These are phyloP conservation scores for Hippasteria phrygiana DNA, from an alignment of 53 echinoderm and acorn worm species.

Conservation along the genomic window DNA sequence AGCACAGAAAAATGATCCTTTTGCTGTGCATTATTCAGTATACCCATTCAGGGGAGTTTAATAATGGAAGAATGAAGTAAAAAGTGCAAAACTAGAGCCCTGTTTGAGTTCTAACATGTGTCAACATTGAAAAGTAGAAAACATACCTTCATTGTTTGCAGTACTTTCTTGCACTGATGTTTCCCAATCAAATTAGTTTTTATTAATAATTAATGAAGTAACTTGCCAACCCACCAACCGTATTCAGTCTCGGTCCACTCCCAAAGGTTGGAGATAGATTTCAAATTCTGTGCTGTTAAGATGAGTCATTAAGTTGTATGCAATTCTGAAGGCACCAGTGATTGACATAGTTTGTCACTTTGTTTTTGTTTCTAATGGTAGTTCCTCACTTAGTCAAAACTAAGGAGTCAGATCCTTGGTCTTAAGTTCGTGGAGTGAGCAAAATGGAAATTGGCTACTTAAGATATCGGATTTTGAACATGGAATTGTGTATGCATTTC, in stretches of 20 bases:
- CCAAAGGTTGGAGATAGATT: neutral
- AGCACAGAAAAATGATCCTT: too few species aligned
- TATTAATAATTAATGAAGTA: neutral
- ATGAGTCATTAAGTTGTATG: conserved; percentile 25
- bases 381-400: neutral
- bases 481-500: neutral
- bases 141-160: too few species aligned
- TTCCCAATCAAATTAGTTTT: too few species aligned
- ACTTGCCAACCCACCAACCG: neutral
- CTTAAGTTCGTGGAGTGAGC: too few species aligned
- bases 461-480: neutral
- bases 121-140: too few species aligned
- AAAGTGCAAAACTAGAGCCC: too few species aligned
- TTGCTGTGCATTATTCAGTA: too few species aligned
- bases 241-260: neutral
- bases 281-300: neutral
- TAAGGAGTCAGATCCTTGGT: too few species aligned
- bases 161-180: too few species aligned
- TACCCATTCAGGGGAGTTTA: too few species aligned
- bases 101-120: too few species aligned
- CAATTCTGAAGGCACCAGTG: conserved; percentile 75
- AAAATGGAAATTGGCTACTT: neutral
- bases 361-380: neutral
- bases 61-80: too few species aligned
- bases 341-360: neutral